Evolutionary conservation across 2,888 invertebrate genomes (phyloP).

Genomic region (Loripinus fragilis): DNA sequence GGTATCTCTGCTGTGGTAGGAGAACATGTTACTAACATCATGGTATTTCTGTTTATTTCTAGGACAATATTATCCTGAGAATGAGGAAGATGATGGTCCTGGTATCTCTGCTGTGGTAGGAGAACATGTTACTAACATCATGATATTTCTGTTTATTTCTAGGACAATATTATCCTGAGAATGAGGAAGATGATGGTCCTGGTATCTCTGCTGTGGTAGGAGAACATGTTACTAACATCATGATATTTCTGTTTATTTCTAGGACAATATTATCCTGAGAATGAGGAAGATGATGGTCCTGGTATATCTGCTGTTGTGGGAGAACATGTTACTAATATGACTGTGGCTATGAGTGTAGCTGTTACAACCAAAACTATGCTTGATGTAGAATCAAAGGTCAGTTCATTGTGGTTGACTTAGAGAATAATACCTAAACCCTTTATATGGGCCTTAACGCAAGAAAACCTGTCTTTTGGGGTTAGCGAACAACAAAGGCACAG

Average conservation of each 20-base stretch:
- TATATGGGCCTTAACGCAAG: too few species aligned
- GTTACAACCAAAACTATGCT: slow-evolving; percentile 81
- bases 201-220: slow-evolving; percentile 77
- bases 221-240: slow-evolving; percentile 76
- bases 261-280: slow-evolving; percentile 78
- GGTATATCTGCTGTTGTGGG: slow-evolving; percentile 77
- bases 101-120: slow-evolving; percentile 75
- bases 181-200: slow-evolving; percentile 80
- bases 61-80: too few species aligned
- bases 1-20: slow-evolving; percentile 75
- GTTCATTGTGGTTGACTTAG: too few species aligned
- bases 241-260: not conserved
- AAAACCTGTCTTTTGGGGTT: too few species aligned
- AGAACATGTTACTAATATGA: slow-evolving; percentile 77
- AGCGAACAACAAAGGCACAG: too few species aligned
- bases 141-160: too few species aligned
- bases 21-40: slow-evolving; percentile 76
- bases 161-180: too few species aligned
- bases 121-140: slow-evolving; percentile 76
- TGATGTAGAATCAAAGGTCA: slow-evolving; percentile 82
- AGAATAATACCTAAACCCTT: too few species aligned
- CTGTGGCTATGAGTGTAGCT: slow-evolving; percentile 71
- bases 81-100: too few species aligned
- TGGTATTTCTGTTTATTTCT: too few species aligned
- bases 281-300: slow-evolving; percentile 80